Conservation (phyloP, 2,797 vertebrate species). For the Hylomyscus alleni region DNA sequence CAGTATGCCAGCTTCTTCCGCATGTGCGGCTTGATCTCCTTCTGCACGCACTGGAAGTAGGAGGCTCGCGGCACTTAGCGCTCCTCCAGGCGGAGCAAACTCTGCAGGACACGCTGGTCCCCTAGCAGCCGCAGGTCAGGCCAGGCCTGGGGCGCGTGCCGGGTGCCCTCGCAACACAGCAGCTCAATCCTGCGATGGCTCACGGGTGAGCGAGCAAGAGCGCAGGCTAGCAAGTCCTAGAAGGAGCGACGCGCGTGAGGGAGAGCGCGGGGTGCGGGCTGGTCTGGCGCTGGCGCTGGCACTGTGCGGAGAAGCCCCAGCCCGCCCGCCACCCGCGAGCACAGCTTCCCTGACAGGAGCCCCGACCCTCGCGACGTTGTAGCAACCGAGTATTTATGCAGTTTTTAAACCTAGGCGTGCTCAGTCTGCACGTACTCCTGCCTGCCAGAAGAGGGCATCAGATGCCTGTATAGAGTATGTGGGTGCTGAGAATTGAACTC, state of each 20-base stretch:
- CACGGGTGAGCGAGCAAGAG: background rate
- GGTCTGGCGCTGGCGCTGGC: conserved; percentile 69
- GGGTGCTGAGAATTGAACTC: too few relatives aligned
- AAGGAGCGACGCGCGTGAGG: background rate
- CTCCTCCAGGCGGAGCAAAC: conserved; percentile 91
- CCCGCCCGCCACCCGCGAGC: conserved; percentile 77
- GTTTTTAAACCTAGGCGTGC: too few relatives aligned
- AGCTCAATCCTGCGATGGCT: conserved; percentile 83
- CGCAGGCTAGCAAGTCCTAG: background rate
- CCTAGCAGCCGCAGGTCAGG: conserved; percentile 89
- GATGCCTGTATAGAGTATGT: too few relatives aligned
- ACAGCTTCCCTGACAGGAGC: conserved; percentile 84
- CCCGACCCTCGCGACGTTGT: conserved; percentile 81
- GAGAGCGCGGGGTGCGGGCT: conserved; percentile 65
- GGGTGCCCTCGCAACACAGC: conserved; percentile 85
- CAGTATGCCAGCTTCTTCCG: conserved; percentile 92
- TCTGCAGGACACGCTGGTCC: conserved; percentile 90
- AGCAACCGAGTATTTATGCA: conserved; percentile 67
- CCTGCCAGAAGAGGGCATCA: too few relatives aligned
- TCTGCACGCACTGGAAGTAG: conserved; percentile 89
- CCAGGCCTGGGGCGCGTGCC: conserved; percentile 87
- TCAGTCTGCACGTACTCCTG: too few relatives aligned
- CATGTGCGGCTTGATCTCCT: conserved; percentile 92
- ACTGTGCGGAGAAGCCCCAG: conserved; percentile 67
- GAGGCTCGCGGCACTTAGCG: conserved; percentile 84